Percentiles rank a stretch among this genome's conserved stretches.
Conservation (phyloP, 2,797 vertebrate genomes). For the Okamejei kenojei region DNA sequence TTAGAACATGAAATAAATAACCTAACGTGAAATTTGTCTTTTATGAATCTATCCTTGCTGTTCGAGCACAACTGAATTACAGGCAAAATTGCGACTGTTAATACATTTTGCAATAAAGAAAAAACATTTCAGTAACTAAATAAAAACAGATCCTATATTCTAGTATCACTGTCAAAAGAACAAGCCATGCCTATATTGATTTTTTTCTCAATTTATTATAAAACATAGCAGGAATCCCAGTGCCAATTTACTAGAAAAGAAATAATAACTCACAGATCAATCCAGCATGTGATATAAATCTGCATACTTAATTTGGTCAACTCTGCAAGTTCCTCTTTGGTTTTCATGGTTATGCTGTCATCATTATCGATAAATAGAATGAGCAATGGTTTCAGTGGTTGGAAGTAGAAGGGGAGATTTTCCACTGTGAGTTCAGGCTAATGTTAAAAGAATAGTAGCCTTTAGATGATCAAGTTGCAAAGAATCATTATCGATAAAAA, state of each 20-base stretch:
- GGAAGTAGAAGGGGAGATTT: constrained; percentile 70
- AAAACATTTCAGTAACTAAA: neutral
- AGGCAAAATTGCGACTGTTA: neutral
- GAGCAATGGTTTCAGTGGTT: constrained; percentile 68
- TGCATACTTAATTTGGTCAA: constrained; percentile 47
- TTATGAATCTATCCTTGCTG: neutral
- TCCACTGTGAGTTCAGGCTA: constrained; percentile 86
- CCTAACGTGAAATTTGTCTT: neutral
- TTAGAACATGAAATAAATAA: neutral
- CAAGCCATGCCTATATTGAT: neutral
- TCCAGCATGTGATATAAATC: constrained; percentile 69
- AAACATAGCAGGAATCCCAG: neutral
- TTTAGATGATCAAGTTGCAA: neutral
- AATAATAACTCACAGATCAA: constrained; percentile 73
- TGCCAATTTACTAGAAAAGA: neutral
- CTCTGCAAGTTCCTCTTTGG: constrained; percentile 54
- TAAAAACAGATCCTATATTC: neutral
- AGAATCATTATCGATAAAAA: neutral
- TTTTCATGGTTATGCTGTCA: constrained; percentile 49
- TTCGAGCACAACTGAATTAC: neutral
- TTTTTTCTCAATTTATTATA: neutral
- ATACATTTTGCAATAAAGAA: neutral
- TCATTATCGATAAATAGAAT: constrained; percentile 75
- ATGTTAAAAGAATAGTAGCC: constrained; percentile 26
- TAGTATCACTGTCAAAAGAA: neutral